Percentiles rank a stretch among this genome's conserved stretches.
Conservation (phyloP, 1,140 invertebrate genomes). For the Pseudomyrmex cubaensis region DNA sequence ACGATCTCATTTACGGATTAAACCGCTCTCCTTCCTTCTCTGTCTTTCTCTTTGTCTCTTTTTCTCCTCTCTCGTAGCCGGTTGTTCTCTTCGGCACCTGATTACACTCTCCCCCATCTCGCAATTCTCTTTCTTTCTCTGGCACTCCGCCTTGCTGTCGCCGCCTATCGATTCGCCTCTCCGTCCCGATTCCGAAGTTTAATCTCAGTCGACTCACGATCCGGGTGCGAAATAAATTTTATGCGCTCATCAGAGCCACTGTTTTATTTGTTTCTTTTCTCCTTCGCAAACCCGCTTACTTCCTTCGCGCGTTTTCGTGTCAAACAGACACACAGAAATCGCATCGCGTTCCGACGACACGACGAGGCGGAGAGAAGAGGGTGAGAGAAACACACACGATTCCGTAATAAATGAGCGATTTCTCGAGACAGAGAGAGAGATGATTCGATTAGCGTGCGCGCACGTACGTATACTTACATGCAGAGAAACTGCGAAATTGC, state of each 20-base stretch:
- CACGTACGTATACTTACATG: background rate
- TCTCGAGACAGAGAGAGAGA: background rate
- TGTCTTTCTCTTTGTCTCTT: background rate
- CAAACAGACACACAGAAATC: no score
- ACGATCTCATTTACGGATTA: slow-evolving; percentile 59
- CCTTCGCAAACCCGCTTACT: background rate
- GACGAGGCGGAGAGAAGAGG: slow-evolving; percentile 34
- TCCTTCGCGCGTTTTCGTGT: no score
- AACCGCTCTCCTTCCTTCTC: background rate
- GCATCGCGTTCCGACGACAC: no score
- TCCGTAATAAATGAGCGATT: slow-evolving; percentile 47
- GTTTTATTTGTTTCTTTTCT: no score
- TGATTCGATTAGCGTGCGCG: slow-evolving; percentile 45
- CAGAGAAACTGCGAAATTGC: slow-evolving; percentile 48
- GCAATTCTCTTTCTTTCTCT: background rate
- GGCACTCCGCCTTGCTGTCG: background rate
- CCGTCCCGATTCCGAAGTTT: background rate
- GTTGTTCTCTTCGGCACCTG: background rate
- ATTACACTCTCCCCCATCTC: background rate
- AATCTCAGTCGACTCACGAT: slow-evolving; percentile 27
- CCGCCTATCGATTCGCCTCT: slow-evolving; percentile 12
- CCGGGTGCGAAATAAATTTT: slow-evolving; percentile 48
- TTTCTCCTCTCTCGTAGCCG: background rate
- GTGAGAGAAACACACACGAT: background rate
- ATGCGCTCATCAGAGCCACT: background rate